Conservation (phyloP, 2,113 vertebrate genomes). For the Gracilinanus agilis region DNA sequence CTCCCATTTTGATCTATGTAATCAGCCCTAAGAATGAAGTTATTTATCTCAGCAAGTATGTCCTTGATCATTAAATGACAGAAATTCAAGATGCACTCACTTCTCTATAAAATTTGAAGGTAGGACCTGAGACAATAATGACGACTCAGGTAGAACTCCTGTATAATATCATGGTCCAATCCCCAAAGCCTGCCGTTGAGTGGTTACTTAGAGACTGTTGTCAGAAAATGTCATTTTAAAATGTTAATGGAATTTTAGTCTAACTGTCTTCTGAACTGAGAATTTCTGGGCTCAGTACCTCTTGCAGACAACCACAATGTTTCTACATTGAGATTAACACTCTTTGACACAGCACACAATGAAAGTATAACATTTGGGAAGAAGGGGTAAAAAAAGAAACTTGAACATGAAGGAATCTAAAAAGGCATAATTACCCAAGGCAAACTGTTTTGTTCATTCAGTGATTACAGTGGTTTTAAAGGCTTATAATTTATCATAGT, state of each 20-base stretch:
- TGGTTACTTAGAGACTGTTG: constrained; percentile 45
- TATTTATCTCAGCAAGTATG: constrained; percentile 43
- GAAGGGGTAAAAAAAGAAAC: constrained; percentile 85
- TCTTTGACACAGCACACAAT: constrained; percentile 76
- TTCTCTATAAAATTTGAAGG: constrained; percentile 21
- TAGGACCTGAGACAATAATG: not conserved
- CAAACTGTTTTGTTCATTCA: constrained; percentile 81
- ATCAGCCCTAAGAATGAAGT: constrained; percentile 53
- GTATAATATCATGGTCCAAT: not conserved
- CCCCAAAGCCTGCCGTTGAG: constrained; percentile 39
- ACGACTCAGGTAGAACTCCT: constrained; percentile 18
- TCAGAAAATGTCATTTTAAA: constrained; percentile 39
- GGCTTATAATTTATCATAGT: constrained; percentile 76
- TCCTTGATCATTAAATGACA: constrained; percentile 53
- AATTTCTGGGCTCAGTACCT: constrained; percentile 79
- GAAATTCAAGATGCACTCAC: constrained; percentile 31
- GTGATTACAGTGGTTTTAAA: constrained; percentile 81
- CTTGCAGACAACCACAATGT: constrained; percentile 77
- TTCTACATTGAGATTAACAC: constrained; percentile 79
- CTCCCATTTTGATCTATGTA: constrained; percentile 47
- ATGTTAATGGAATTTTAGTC: constrained; percentile 52
- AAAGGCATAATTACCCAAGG: constrained; percentile 81
- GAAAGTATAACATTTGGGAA: constrained; percentile 73
- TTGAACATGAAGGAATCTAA: constrained; percentile 80
- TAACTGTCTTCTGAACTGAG: constrained; percentile 73